phyloP scores from a whole-genome alignment of 2,888 invertebrate genomes.

The Pogonocherus hispidulus region DNA sequence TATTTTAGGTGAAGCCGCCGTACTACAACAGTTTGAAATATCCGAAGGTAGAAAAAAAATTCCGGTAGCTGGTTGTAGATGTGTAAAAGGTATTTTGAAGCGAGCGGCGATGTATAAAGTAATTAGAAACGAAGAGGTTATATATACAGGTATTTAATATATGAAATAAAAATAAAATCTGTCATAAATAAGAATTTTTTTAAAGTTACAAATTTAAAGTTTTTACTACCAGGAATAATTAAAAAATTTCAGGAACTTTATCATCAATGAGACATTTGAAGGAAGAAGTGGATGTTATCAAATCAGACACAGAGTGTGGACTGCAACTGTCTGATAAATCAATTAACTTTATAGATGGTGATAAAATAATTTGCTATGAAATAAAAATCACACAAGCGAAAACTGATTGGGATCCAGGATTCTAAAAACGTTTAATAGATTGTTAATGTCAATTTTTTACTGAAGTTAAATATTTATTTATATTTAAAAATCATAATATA shows the following conservation, averaged over 20 bases:
- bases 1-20: constrained; percentile 84
- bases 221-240: neutral
- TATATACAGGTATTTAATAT: constrained; percentile 76
- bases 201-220: too few relatives aligned
- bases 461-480: too few relatives aligned
- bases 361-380: constrained; percentile 83
- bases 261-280: constrained; percentile 91
- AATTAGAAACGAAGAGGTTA: constrained; percentile 75
- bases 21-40: constrained; percentile 86
- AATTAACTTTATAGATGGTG: constrained; percentile 80
- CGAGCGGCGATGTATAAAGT: constrained; percentile 79
- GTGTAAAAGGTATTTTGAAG: constrained; percentile 82
- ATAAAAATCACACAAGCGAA: constrained; percentile 75
- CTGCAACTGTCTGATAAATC: constrained; percentile 78
- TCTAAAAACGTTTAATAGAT: constrained; percentile 68
- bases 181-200: neutral
- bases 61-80: constrained; percentile 91
- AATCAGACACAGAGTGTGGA: constrained; percentile 91
- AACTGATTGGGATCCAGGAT: constrained; percentile 90
- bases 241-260: constrained; percentile 74
- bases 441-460: neutral
- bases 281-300: constrained; percentile 86
- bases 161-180: neutral
- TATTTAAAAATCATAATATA: too few relatives aligned
- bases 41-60: constrained; percentile 84